Evolutionary conservation across 2,113 vertebrate species (phyloP).

Genomic region (human): GRCh38 chr3:13788501-13789000

Average conservation of each 20-base stretch:
- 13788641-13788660: background rate
- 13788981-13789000: background rate
- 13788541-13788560: background rate
- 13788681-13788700: too few relatives aligned
- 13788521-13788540: too few relatives aligned
- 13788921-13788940: too few relatives aligned
- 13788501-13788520: too few relatives aligned
- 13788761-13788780: background rate
- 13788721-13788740: conserved; percentile 10
- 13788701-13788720: background rate
- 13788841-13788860: too few relatives aligned
- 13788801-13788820: background rate
- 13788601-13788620: background rate
- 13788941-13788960: background rate
- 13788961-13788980: background rate
- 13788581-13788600: background rate
- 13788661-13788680: background rate
- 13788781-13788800: background rate
- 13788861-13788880: too few relatives aligned
- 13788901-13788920: background rate
- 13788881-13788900: background rate
- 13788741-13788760: background rate
- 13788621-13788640: background rate
- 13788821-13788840: background rate
- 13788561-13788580: background rate